Evolutionary conservation across 2,888 invertebrate species (phyloP).

Genomic region (Trissonchulus latispiculum): DNA sequence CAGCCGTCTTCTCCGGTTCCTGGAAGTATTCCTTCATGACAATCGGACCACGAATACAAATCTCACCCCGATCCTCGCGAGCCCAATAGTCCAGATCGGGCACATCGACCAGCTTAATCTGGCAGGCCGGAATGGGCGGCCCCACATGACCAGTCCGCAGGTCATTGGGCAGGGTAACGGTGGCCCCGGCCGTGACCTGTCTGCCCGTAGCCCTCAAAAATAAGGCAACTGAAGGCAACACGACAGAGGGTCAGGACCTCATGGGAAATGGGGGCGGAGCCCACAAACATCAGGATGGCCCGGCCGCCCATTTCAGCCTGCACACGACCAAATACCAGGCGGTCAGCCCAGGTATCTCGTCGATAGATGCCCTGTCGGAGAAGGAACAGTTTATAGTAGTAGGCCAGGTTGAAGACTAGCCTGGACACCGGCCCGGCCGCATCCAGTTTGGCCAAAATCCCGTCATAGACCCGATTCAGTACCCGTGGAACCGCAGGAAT

Average conservation of each 20-base stretch:
- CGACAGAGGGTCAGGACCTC: constrained; percentile 55
- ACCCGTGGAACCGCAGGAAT: constrained; percentile 90
- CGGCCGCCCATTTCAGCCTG: constrained; percentile 76
- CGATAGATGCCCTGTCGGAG: constrained; percentile 37
- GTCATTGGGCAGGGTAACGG: constrained; percentile 42
- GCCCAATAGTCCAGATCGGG: constrained; percentile 36
- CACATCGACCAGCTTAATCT: constrained; percentile 45
- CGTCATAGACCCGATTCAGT: constrained; percentile 84
- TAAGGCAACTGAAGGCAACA: constrained; percentile 41
- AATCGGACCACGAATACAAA: constrained; percentile 38
- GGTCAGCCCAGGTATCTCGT: constrained; percentile 45
- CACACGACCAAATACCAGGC: constrained; percentile 41
- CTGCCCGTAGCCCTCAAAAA: constrained; percentile 46
- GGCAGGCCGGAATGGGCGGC: constrained; percentile 45
- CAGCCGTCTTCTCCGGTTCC: constrained; percentile 76
- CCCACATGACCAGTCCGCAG: constrained; percentile 45
- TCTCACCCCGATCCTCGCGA: constrained; percentile 32
- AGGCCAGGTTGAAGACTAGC: constrained; percentile 15
- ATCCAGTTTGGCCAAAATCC: constrained; percentile 46
- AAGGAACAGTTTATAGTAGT: constrained; percentile 27
- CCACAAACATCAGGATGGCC: constrained; percentile 79
- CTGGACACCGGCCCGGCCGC: neutral
- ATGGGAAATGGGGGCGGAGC: constrained; percentile 84
- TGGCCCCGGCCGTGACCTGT: constrained; percentile 47
- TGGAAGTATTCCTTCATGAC: constrained; percentile 57